A percentile compares a stretch with the other conserved stretches of the same genome.
These are phyloP conservation scores for Gerris buenoi DNA, from an alignment of 1,140 invertebrate species.

Conservation along the genomic window DNA sequence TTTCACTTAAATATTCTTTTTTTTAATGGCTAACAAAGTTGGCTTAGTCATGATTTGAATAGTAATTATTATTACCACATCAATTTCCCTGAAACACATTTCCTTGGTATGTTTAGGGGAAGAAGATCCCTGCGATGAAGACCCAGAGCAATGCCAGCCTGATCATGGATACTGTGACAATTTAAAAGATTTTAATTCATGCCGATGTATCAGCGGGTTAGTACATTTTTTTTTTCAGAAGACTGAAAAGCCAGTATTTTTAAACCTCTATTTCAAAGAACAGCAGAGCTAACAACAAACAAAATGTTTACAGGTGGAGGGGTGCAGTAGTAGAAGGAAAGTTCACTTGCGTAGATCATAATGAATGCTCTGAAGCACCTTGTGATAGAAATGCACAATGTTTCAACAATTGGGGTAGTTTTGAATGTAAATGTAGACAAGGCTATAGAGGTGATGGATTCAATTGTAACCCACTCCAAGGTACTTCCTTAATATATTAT, in stretches of 20 bases:
- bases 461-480: not conserved
- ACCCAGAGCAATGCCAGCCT: not conserved
- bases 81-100: too few species aligned
- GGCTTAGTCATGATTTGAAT: too few species aligned
- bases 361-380: conserved; percentile 46
- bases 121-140: not conserved
- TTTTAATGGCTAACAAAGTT: too few species aligned
- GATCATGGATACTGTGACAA: not conserved
- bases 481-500: too few species aligned
- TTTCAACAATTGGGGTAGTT: conserved; percentile 26
- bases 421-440: conserved; percentile 35
- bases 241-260: too few species aligned
- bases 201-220: not conserved
- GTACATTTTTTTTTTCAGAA: not conserved
- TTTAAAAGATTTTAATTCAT: not conserved
- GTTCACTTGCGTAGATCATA: conserved; percentile 44
- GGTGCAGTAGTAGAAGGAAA: not conserved
- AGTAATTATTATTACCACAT: too few species aligned
- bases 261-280: too few species aligned
- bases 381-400: conserved; percentile 39
- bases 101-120: too few species aligned
- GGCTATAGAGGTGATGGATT: conserved; percentile 24
- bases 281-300: too few species aligned
- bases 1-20: too few species aligned
- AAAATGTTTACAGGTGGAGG: not conserved